These are phyloP conservation scores for Synergus itoensis DNA, from an alignment of 2,888 invertebrate genomes.

Conservation along the genomic window DNA sequence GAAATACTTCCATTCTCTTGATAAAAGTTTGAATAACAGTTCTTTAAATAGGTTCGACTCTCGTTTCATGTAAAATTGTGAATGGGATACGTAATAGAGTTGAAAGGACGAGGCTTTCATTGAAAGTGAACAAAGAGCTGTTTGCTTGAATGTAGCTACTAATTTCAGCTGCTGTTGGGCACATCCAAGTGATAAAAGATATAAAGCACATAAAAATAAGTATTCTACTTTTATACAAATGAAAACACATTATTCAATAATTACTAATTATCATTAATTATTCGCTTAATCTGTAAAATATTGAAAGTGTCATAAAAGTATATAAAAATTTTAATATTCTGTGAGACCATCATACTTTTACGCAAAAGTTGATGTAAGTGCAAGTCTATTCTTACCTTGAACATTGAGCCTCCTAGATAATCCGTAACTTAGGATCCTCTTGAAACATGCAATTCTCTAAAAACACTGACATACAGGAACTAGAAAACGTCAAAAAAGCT, in stretches of 20 bases:
- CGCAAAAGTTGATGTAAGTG: neutral
- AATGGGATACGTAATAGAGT: constrained; percentile 24
- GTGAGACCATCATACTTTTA: too few relatives aligned
- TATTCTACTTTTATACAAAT: too few relatives aligned
- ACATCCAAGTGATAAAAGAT: too few relatives aligned
- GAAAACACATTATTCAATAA: too few relatives aligned
- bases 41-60: constrained; percentile 28
- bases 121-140: constrained; percentile 38
- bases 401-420: constrained; percentile 11
- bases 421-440: constrained; percentile 30
- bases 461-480: neutral
- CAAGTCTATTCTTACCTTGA: constrained; percentile 7
- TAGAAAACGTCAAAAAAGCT: constrained; percentile 17
- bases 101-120: constrained; percentile 35
- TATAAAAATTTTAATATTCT: neutral
- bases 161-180: neutral
- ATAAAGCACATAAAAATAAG: too few relatives aligned
- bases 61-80: constrained; percentile 26
- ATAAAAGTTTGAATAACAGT: neutral
- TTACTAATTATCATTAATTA: neutral
- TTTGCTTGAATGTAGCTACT: constrained; percentile 29
- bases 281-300: neutral
- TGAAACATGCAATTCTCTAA: neutral
- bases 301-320: neutral
- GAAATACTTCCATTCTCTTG: neutral